Conservation (phyloP, 2,797 vertebrate genomes). For the Furcifer pardalis region DNA sequence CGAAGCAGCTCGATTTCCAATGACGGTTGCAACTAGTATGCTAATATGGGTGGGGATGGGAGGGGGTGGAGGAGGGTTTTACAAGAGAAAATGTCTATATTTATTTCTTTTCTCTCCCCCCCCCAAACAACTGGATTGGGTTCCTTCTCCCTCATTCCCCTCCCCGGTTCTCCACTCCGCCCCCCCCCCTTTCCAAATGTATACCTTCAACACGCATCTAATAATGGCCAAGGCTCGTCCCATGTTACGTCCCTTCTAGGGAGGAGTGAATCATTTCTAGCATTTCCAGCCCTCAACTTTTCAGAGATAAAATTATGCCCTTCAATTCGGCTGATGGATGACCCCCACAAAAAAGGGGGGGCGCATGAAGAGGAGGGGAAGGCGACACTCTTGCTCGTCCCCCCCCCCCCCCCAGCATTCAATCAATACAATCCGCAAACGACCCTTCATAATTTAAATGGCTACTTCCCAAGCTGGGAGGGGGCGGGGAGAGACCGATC, state of each 20-base stretch:
- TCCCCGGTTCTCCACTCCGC: background rate
- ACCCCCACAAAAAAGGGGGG: background rate
- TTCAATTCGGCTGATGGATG: conserved; percentile 45
- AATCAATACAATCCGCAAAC: conserved; percentile 57
- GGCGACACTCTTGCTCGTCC: background rate
- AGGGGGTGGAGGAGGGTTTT: conserved; percentile 59
- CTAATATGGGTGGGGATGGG: conserved; percentile 63
- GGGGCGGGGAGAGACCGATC: conserved; percentile 55
- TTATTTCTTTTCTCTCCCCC: conserved; percentile 52
- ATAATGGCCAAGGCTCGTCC: conserved; percentile 36
- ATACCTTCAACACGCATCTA: conserved; percentile 28
- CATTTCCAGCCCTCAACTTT: conserved; percentile 77
- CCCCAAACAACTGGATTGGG: background rate
- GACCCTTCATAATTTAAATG: conserved; percentile 64
- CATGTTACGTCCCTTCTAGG: conserved; percentile 48
- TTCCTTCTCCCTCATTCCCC: too few relatives aligned
- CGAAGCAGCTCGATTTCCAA: conserved; percentile 63
- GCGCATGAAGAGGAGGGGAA: too few relatives aligned
- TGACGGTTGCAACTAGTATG: conserved; percentile 57
- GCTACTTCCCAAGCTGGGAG: conserved; percentile 44
- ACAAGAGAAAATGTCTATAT: conserved; percentile 69
- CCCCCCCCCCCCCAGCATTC: conserved; percentile 20
- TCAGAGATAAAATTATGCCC: conserved; percentile 70
- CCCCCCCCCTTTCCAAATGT: too few relatives aligned
- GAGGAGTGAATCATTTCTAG: conserved; percentile 60